Conservation (phyloP, 1,140 invertebrate genomes). For the Drosophila varians region DNA sequence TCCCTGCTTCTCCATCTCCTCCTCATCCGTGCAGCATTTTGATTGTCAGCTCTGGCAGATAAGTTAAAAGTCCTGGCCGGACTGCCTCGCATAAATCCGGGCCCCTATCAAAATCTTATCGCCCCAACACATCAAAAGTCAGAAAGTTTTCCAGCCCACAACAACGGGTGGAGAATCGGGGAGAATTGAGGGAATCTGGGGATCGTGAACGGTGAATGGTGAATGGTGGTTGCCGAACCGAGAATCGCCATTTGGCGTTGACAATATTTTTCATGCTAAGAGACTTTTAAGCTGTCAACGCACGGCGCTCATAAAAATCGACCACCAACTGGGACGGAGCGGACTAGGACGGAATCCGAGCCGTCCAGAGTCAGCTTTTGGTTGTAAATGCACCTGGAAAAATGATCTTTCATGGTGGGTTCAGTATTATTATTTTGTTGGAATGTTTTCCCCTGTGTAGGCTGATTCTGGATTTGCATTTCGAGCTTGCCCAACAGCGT, state of each 20-base stretch:
- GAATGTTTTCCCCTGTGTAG: slow-evolving; percentile 5
- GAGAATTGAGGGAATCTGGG: slow-evolving; percentile 9
- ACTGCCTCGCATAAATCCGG: slow-evolving; percentile 60
- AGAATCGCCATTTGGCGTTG: slow-evolving; percentile 53
- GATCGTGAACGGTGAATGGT: background rate
- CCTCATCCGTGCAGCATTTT: no score
- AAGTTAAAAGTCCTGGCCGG: slow-evolving; percentile 65
- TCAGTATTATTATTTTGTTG: no score
- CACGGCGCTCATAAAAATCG: slow-evolving; percentile 76
- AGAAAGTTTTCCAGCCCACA: slow-evolving; percentile 50
- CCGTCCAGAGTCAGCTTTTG: background rate
- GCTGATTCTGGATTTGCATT: slow-evolving; percentile 14
- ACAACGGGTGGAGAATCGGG: background rate
- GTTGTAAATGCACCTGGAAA: background rate
- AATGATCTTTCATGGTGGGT: background rate
- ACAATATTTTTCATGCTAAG: slow-evolving; percentile 80
- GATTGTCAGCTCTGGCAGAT: slow-evolving; percentile 71
- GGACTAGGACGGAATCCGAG: slow-evolving; percentile 19
- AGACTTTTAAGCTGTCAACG: slow-evolving; percentile 80
- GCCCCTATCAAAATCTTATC: slow-evolving; percentile 78
- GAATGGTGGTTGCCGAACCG: no score
- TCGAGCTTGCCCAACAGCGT: slow-evolving; percentile 64
- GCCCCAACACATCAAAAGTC: slow-evolving; percentile 69
- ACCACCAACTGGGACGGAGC: slow-evolving; percentile 55
- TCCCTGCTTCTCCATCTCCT: background rate